A percentile compares a stretch with the other conserved stretches of the same genome.
Evolutionary conservation across 2,888 invertebrate genomes (phyloP).

Genomic region (Drosophila imparisetae): DNA sequence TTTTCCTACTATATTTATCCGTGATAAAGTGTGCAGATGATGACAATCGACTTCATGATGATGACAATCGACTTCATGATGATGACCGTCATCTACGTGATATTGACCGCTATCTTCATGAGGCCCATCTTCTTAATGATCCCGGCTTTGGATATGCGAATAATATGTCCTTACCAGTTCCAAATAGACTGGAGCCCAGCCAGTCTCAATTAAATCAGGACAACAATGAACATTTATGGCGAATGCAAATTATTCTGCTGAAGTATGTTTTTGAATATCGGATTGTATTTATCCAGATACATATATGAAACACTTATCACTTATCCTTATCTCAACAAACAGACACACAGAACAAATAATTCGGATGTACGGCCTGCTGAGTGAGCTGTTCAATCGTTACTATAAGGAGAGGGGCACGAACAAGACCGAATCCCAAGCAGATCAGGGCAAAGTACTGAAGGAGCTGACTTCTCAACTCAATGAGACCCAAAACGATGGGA

Average conservation of each 20-base stretch:
- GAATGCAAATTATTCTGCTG: too few relatives aligned
- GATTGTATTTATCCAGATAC: background rate
- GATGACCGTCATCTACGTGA: too few relatives aligned
- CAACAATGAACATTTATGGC: too few relatives aligned
- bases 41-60: too few relatives aligned
- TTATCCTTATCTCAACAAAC: background rate
- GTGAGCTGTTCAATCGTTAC: background rate
- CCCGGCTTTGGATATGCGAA: too few relatives aligned
- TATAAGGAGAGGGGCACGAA: fast-evolving
- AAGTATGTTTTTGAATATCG: too few relatives aligned
- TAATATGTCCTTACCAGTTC: too few relatives aligned
- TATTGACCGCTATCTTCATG: too few relatives aligned
- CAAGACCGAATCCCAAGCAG: background rate
- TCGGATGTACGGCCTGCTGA: background rate
- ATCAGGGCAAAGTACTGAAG: background rate
- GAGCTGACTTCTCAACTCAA: background rate
- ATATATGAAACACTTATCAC: background rate
- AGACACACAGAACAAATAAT: background rate
- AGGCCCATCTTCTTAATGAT: too few relatives aligned
- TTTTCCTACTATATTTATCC: background rate
- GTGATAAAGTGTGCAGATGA: background rate
- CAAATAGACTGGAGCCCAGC: too few relatives aligned
- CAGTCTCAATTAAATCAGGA: too few relatives aligned
- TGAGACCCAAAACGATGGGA: background rate
- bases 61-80: too few relatives aligned